Percentiles rank a stretch among this genome's conserved stretches.
Evolutionary conservation across 2,113 vertebrate species (phyloP).

Genomic region (Zapus hudsonius): DNA sequence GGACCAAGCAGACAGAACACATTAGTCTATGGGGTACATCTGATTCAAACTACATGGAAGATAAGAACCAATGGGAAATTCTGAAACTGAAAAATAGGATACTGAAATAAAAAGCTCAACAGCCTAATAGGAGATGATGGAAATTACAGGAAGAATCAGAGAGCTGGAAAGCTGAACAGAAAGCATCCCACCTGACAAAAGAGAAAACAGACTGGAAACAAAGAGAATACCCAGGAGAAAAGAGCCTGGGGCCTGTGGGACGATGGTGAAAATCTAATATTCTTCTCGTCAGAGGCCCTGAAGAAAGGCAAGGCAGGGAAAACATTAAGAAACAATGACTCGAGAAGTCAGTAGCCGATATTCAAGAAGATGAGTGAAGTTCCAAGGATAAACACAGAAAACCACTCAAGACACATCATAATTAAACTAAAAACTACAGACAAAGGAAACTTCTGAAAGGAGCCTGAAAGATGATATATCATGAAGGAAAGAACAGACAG

Average conservation of each 20-base stretch:
- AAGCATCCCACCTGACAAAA: background rate
- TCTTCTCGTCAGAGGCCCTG: background rate
- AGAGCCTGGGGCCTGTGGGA: background rate
- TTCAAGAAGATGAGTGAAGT: background rate
- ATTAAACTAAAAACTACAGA: background rate
- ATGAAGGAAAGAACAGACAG: background rate
- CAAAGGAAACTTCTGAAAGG: background rate
- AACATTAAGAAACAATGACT: too few relatives aligned
- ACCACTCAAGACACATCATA: background rate
- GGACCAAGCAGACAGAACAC: too few relatives aligned
- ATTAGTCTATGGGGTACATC: too few relatives aligned
- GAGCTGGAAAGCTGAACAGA: background rate
- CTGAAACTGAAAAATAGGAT: slow-evolving; percentile 13
- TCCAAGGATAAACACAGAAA: background rate
- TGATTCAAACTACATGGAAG: too few relatives aligned
- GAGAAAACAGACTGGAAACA: background rate
- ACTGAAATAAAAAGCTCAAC: slow-evolving; percentile 31
- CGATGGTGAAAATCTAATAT: background rate
- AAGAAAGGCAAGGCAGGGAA: background rate
- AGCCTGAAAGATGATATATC: background rate
- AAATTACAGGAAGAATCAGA: background rate
- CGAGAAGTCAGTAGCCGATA: background rate
- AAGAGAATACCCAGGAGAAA: background rate
- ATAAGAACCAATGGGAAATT: background rate
- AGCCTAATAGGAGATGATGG: too few relatives aligned